phyloP scores from a whole-genome alignment of 2,888 invertebrate genomes.

The Papilio gigon region DNA sequence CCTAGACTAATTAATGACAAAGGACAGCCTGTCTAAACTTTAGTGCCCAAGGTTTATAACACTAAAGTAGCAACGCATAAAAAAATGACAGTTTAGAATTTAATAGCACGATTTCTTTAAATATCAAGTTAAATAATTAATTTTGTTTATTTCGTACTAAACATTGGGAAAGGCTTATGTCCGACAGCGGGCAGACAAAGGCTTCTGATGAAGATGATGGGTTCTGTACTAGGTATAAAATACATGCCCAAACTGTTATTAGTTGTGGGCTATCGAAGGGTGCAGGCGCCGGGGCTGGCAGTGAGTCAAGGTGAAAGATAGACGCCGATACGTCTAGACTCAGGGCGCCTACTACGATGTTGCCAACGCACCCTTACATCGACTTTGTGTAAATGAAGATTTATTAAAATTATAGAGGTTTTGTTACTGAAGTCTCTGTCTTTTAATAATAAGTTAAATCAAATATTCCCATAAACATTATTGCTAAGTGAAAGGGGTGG shows the following conservation, averaged over 20 bases:
- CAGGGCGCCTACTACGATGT: conserved; percentile 19
- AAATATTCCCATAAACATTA: too few relatives aligned
- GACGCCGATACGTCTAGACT: conserved; percentile 36
- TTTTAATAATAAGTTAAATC: too few relatives aligned
- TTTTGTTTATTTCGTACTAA: too few relatives aligned
- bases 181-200: too few relatives aligned
- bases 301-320: conserved; percentile 34
- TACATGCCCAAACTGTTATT: background rate
- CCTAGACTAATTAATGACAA: conserved; percentile 1
- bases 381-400: conserved; percentile 1
- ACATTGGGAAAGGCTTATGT: too few relatives aligned
- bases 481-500: background rate
- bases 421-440: too few relatives aligned
- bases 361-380: conserved; percentile 2
- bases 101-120: too few relatives aligned
- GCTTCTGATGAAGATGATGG: too few relatives aligned
- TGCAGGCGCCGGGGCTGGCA: conserved; percentile 4
- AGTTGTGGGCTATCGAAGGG: conserved; percentile 5
- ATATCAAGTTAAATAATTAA: too few relatives aligned
- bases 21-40: conserved; percentile 5
- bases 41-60: background rate
- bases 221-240: too few relatives aligned
- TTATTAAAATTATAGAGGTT: background rate
- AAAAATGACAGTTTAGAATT: too few relatives aligned
- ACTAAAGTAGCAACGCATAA: too few relatives aligned